Base-by-base conservation (phyloP, 1,140 invertebrate species). In the Probaryconus sp. region DNA sequence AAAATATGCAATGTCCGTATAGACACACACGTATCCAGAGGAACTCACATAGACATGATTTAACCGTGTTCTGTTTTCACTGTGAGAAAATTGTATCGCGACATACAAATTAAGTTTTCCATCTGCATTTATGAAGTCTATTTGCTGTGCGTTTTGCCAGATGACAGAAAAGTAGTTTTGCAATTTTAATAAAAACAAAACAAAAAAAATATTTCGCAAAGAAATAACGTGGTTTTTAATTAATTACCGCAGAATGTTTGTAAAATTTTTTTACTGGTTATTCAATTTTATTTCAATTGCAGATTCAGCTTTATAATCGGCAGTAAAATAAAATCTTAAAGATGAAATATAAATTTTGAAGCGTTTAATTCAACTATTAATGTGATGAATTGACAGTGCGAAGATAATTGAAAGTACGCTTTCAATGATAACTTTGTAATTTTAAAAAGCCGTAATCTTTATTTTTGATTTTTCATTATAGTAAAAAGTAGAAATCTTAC, bases 91-190 rank as follows among this genome's bases (percentile, higher is more conserved):
- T 37, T 45, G 53, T 58, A 11, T 14, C 53, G 53, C 53, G 2
- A 16, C 24, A 16, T 30, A 18, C 42, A 37, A 47, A 58, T 58
- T 47, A 58, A 47, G 55, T 58, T 58, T 58, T 18, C 42, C 31
- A 35, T 31, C 30, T 18, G 21, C 45, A 40, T 56, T 56, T 43
- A 56, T 47, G 40, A 37, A 45, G 55, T 47, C 26, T 26, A 30
- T 58, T 58, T 26, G 38, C 28, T 4, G 11, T 5, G 5, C 26
- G 21, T 55, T 43, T 7, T 24, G n/a, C 28, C 17, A 33, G 38
- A 21, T 6, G 17, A 9, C 3, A 14, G 21, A 31, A 55, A 55
- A 55, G 42, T 30, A 40, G 9, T 30, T 9, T 21, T 9, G 37
- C 21, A 42, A 42, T 42, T n/a, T n/a, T n/a, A n/a, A n/a, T n/a